Evolutionary conservation across 1,140 invertebrate genomes (phyloP).

Genomic region (Drosophila persimilis): DNA sequence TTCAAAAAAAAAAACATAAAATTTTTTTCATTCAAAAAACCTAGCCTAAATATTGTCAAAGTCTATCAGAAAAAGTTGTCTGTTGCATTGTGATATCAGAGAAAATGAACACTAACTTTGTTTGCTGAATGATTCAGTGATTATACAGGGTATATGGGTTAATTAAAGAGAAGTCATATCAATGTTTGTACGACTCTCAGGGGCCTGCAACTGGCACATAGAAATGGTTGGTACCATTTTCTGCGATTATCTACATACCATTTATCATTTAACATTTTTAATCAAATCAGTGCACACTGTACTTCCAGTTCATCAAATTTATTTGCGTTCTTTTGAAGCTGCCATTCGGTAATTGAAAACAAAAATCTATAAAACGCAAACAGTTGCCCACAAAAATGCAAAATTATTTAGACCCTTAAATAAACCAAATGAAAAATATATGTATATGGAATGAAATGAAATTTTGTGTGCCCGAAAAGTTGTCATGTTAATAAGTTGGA

Average conservation of each 20-base stretch:
- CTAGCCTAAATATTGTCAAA: too few species aligned
- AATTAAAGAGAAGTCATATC: conserved; percentile 2
- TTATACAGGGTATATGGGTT: conserved; percentile 4
- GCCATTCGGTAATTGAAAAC: conserved; percentile 26
- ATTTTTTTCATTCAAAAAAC: too few species aligned
- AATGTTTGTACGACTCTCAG: neutral
- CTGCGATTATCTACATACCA: too few species aligned
- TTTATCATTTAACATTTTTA: neutral
- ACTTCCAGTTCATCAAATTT: conserved; percentile 23
- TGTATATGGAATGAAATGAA: conserved; percentile 2
- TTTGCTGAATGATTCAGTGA: neutral
- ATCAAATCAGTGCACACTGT: conserved; percentile 3
- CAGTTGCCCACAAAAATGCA: conserved; percentile 15
- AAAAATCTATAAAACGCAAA: conserved; percentile 20
- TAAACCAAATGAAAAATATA: conserved; percentile 15
- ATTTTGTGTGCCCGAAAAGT: conserved; percentile 15
- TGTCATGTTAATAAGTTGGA: conserved; percentile 41
- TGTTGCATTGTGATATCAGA: too few species aligned
- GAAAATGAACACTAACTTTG: neutral
- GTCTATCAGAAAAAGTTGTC: too few species aligned
- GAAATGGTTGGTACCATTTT: too few species aligned
- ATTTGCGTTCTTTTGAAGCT: conserved; percentile 3
- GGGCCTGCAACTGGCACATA: too few species aligned
- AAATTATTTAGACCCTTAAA: conserved; percentile 13
- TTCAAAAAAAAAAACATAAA: too few species aligned